Evolutionary conservation across 2,888 invertebrate genomes (phyloP).

Genomic region (Lepidochitona cinerea): DNA sequence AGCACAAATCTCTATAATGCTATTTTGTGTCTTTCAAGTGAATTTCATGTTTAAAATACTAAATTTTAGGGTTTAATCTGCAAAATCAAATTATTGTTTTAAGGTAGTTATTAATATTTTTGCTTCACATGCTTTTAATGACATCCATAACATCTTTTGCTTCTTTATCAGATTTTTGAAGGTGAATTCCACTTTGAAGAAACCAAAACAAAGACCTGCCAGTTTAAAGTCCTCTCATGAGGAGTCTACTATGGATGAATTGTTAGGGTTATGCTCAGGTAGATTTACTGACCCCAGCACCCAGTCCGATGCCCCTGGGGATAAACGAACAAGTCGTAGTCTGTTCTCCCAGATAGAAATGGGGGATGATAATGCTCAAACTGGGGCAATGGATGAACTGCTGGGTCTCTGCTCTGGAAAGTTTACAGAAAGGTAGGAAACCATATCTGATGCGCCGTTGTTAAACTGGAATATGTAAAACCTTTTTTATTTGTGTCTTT

Average conservation of each 20-base stretch:
- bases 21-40: too few relatives aligned
- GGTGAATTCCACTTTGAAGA: conserved; percentile 36
- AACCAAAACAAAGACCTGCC: conserved; percentile 17
- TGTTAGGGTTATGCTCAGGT: conserved; percentile 2
- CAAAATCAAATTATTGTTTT: too few relatives aligned
- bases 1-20: too few relatives aligned
- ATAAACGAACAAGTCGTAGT: background rate
- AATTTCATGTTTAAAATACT: too few relatives aligned
- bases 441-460: too few relatives aligned
- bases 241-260: conserved; percentile 2
- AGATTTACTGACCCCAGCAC: background rate
- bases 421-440: conserved; percentile 68
- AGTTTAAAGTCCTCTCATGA: background rate
- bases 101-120: too few relatives aligned
- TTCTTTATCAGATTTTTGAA: conserved; percentile 48
- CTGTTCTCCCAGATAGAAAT: background rate
- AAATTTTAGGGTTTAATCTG: too few relatives aligned
- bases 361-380: conserved; percentile 13
- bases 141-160: too few relatives aligned
- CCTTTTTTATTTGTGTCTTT: too few relatives aligned
- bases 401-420: conserved; percentile 75
- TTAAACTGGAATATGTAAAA: too few relatives aligned
- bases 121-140: too few relatives aligned
- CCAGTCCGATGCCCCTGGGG: background rate
- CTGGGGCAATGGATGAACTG: conserved; percentile 57